These are phyloP conservation scores for Gonocerus acuteangulatus DNA, from an alignment of 2,888 invertebrate genomes.

Conservation along the genomic window DNA sequence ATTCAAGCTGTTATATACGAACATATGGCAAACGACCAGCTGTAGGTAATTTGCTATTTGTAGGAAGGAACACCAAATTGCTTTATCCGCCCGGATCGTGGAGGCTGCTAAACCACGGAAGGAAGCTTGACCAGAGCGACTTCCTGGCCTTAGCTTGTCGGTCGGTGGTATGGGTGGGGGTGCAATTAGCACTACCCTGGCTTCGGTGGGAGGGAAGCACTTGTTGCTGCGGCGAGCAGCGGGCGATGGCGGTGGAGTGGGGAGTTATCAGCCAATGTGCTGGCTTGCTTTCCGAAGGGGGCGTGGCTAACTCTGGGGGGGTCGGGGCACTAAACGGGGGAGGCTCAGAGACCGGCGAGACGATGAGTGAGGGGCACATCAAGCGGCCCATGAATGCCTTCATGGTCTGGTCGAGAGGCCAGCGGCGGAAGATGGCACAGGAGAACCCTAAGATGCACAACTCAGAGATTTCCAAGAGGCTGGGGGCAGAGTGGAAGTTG, in stretches of 20 bases:
- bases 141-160: too few species aligned
- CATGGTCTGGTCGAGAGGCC: conserved; percentile 89
- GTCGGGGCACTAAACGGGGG: neutral
- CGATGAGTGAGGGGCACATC: conserved; percentile 53
- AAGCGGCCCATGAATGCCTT: conserved; percentile 93
- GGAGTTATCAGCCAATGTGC: neutral
- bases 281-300: too few species aligned
- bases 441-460: conserved; percentile 99
- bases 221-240: neutral
- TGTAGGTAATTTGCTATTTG: too few species aligned
- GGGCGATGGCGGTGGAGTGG: neutral
- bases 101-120: too few species aligned
- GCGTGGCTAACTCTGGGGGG: too few species aligned
- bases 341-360: conserved; percentile 1
- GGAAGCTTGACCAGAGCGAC: too few species aligned
- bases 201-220: neutral
- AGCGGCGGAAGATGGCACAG: conserved; percentile 83
- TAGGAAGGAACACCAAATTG: too few species aligned
- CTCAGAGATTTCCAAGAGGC: conserved; percentile 88
- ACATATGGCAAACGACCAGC: too few species aligned
- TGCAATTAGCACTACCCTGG: too few species aligned
- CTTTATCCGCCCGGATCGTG: too few species aligned
- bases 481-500: conserved; percentile 83
- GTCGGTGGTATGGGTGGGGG: too few species aligned
- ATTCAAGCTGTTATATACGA: too few species aligned